A percentile compares a stretch with the other conserved stretches of the same genome.
phyloP scores from a whole-genome alignment of 2,888 invertebrate species.

The Amphipoea oculea region DNA sequence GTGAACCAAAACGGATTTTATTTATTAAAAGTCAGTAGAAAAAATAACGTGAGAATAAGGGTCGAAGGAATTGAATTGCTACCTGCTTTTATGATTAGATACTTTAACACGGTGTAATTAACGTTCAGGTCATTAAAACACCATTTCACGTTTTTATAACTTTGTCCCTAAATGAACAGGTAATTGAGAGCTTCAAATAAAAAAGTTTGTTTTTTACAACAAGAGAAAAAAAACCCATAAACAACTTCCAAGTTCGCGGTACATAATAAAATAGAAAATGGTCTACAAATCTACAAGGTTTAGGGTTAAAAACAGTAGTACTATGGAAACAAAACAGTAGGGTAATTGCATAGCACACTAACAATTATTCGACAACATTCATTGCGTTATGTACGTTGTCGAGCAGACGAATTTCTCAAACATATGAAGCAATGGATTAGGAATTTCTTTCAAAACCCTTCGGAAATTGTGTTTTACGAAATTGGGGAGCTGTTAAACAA shows the following conservation, averaged over 20 bases:
- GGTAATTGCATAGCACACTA: not conserved
- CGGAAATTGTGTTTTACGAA: not conserved
- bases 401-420: not conserved
- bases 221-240: conserved; percentile 5
- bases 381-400: not conserved
- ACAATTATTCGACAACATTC: not conserved
- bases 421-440: not conserved
- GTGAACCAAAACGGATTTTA: conserved; percentile 56
- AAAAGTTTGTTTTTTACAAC: not conserved
- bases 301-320: conserved; percentile 11
- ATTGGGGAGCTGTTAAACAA: conserved; percentile 33
- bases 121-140: conserved; percentile 6
- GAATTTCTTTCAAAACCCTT: not conserved
- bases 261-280: too few relatives aligned
- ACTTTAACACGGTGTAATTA: conserved; percentile 23
- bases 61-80: conserved; percentile 40
- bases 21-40: conserved; percentile 32
- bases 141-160: conserved; percentile 27
- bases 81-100: conserved; percentile 55
- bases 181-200: not conserved
- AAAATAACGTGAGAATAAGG: conserved; percentile 55
- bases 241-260: not conserved
- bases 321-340: conserved; percentile 25
- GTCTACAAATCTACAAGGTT: too few relatives aligned
- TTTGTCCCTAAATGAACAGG: conserved; percentile 8